Conservation (phyloP, 2,888 invertebrate species). For the Megaustenia siamemsis region DNA sequence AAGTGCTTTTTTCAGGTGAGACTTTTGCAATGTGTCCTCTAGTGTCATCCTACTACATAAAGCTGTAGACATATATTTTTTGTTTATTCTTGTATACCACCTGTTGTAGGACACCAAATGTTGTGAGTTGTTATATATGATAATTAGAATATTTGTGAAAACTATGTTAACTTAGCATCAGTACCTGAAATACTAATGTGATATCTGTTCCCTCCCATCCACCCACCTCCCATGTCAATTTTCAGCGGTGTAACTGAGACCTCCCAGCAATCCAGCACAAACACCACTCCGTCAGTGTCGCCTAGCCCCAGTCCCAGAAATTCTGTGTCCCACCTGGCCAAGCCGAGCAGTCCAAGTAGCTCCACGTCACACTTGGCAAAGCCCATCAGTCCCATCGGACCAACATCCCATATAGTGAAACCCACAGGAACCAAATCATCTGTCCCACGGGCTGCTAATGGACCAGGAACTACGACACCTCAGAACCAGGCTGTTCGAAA, state of each 20-base stretch:
- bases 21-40: no score
- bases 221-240: constrained; percentile 28
- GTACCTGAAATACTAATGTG: not conserved
- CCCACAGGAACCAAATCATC: constrained; percentile 41
- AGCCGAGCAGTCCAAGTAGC: constrained; percentile 42
- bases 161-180: not conserved
- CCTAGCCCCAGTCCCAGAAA: constrained; percentile 51
- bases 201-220: constrained; percentile 43
- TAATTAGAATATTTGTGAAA: not conserved
- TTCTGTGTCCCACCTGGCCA: constrained; percentile 52
- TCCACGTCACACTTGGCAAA: constrained; percentile 48
- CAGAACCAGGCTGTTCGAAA: constrained; percentile 57
- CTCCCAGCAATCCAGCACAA: constrained; percentile 50
- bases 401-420: constrained; percentile 48
- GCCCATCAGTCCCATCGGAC: constrained; percentile 45
- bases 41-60: no score
- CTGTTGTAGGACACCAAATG: no score
- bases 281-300: constrained; percentile 52
- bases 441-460: constrained; percentile 47
- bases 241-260: constrained; percentile 48
- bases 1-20: no score
- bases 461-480: constrained; percentile 47
- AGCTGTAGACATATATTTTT: no score
- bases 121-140: no score
- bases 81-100: no score